Percentiles rank a stretch among this genome's conserved stretches.
phyloP scores from a whole-genome alignment of 2,888 invertebrate species.

The Didymodactylos carnosus region DNA sequence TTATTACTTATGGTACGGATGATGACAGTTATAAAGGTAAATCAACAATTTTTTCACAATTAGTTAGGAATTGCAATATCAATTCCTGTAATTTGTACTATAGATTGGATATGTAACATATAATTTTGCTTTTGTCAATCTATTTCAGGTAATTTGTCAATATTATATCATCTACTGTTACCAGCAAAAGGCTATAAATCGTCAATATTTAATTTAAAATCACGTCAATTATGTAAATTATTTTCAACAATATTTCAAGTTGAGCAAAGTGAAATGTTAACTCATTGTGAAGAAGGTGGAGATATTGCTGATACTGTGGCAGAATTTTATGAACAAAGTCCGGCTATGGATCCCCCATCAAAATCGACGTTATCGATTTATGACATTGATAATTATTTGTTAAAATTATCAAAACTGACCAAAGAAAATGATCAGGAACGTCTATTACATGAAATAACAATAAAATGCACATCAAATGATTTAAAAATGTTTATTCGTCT shows the following conservation, averaged over 20 bases:
- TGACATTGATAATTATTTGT: slow-evolving; percentile 49
- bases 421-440: slow-evolving; percentile 66
- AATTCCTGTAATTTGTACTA: background rate
- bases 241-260: slow-evolving; percentile 56
- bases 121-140: slow-evolving; percentile 36
- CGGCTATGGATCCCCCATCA: slow-evolving; percentile 40
- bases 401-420: slow-evolving; percentile 52
- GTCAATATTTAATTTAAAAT: slow-evolving; percentile 68
- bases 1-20: slow-evolving; percentile 17
- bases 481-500: slow-evolving; percentile 63
- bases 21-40: slow-evolving; percentile 25
- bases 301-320: slow-evolving; percentile 65
- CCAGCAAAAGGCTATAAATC: slow-evolving; percentile 40
- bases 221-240: slow-evolving; percentile 67
- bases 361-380: slow-evolving; percentile 53
- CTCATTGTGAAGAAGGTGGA: slow-evolving; percentile 51
- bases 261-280: slow-evolving; percentile 58
- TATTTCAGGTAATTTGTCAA: slow-evolving; percentile 54
- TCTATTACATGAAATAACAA: slow-evolving; percentile 52
- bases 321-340: slow-evolving; percentile 51
- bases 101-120: slow-evolving; percentile 23
- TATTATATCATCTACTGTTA: slow-evolving; percentile 62
- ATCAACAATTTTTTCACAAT: background rate
- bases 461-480: slow-evolving; percentile 59
- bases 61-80: background rate